A percentile compares a stretch with the other conserved stretches of the same genome.
Evolutionary conservation across 1,140 invertebrate species (phyloP).

Genomic region (Antheraea mylitta): DNA sequence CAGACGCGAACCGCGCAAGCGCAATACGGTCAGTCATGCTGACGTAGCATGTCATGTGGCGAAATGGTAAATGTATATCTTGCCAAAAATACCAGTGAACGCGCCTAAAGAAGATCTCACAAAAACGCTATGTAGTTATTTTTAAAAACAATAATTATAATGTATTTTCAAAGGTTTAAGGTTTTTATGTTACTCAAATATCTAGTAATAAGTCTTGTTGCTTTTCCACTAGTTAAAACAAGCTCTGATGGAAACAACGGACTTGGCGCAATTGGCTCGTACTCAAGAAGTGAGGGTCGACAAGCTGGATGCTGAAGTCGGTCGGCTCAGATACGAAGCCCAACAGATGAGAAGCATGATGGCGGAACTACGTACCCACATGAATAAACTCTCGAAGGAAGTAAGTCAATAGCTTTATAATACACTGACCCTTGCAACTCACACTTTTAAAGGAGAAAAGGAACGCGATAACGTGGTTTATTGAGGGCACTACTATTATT

Average conservation of each 20-base stretch:
- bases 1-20: too few species aligned
- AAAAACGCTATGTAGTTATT: too few species aligned
- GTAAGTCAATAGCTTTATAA: conserved; percentile 33
- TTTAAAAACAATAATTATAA: too few species aligned
- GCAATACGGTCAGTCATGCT: too few species aligned
- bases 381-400: conserved; percentile 55
- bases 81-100: too few species aligned
- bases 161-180: too few species aligned
- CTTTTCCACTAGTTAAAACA: conserved; percentile 28
- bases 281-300: conserved; percentile 61
- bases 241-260: conserved; percentile 51
- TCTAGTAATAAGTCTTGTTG: too few species aligned
- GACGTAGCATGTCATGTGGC: too few species aligned
- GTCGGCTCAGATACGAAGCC: conserved; percentile 52
- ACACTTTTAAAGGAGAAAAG: neutral
- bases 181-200: too few species aligned
- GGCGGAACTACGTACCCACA: conserved; percentile 45
- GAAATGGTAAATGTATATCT: too few species aligned
- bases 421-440: neutral
- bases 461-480: conserved; percentile 11
- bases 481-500: neutral
- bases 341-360: conserved; percentile 47
- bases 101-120: too few species aligned
- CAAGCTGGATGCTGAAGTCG: conserved; percentile 56
- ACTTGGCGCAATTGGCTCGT: conserved; percentile 50